Base-by-base conservation (phyloP, 1,140 invertebrate species). In the Hetaerina americana region DNA sequence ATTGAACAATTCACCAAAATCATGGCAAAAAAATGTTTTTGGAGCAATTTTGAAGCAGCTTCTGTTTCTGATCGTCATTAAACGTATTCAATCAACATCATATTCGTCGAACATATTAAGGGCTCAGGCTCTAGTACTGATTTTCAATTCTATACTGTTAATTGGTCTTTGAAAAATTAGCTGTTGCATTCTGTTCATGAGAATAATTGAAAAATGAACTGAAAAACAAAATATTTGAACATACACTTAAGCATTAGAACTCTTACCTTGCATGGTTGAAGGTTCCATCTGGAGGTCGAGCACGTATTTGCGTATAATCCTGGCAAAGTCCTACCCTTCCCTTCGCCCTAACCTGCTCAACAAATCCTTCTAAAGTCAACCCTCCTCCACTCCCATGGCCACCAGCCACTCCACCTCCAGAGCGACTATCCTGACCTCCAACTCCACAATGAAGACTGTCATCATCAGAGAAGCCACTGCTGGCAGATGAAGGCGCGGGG, bases 401-500 rank as follows among this genome's bases (percentile, higher is more conserved):
- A 25, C 67, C 67, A 57, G 40, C 87, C 78, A 96, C 87, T 78
- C 94, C 90, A 71, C 89, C 85, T 76, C 95, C 83, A 27, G 84
- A 88, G 75, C 89, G 83, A 12, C 88, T 88, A 68, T 81, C 81
- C 5, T 83, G 77, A 5, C 81, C 81, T 29, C 80, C 49, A 12
- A 22, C 49, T 18, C 67, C 67, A 8, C 67, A 26, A 81, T 89
- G 91, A 76, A 92, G 81, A 77, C 89, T 91, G 80, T 94, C 92
- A 81, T 95, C 93, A 81, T 94, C 92, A 72, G 91, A 93, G 78
- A 94, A 93, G 12, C 92, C 92, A 69, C 90, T 92, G 27, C 90
- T 92, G 26, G 90, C 90, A 29, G 89, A 91, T 73, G 89, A 90
- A 12, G 81, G 82, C 66, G 88, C 88, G 68, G 90, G 88, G 71